A percentile compares a stretch with the other conserved stretches of the same genome.
phyloP scores from a whole-genome alignment of 2,113 vertebrate genomes.

The Proteles cristata region DNA sequence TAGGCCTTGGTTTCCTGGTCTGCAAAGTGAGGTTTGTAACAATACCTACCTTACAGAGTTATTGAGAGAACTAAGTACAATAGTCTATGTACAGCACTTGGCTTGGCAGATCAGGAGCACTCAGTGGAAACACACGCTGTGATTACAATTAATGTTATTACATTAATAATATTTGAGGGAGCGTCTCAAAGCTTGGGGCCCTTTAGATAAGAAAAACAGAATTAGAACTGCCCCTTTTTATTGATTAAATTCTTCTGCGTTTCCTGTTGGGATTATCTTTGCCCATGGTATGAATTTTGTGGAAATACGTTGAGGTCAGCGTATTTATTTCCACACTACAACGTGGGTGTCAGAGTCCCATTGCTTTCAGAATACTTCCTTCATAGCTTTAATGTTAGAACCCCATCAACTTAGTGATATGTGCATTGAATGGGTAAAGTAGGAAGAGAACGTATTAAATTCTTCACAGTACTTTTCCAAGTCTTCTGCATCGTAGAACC shows the following conservation, averaged over 20 bases:
- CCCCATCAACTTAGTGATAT: background rate
- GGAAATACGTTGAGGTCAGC: background rate
- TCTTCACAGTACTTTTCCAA: background rate
- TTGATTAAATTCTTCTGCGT: background rate
- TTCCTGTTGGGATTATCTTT: constrained; percentile 5
- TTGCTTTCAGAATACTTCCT: constrained; percentile 8
- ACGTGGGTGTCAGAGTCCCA: background rate
- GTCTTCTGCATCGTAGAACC: background rate
- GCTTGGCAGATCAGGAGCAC: background rate
- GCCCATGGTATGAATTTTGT: background rate
- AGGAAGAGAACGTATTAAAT: background rate
- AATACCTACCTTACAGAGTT: background rate
- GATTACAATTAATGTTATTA: background rate
- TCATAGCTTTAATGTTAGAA: constrained; percentile 5
- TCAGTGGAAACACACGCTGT: background rate
- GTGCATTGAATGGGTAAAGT: background rate
- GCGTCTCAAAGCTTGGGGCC: background rate
- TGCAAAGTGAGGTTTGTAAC: background rate
- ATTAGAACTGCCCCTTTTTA: background rate
- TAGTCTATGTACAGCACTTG: background rate
- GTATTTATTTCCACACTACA: background rate
- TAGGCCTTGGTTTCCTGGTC: background rate
- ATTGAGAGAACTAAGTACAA: background rate
- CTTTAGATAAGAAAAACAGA: background rate
- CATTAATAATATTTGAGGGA: too few relatives aligned